These are phyloP conservation scores for Hapalemur alaotrensis DNA, from an alignment of 2,797 vertebrate species.

Conservation along the genomic window DNA sequence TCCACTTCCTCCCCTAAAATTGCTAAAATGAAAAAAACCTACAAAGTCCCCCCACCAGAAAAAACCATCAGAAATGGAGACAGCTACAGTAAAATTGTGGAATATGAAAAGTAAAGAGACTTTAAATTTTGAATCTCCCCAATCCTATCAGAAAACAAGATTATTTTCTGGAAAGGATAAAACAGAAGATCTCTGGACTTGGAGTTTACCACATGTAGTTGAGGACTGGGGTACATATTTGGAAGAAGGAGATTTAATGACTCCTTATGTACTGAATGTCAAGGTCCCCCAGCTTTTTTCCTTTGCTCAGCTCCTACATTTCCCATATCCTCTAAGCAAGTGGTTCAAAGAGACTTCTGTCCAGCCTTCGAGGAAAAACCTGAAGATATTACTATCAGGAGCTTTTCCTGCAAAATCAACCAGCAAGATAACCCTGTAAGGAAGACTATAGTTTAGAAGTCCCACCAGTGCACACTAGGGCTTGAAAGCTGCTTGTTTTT, in stretches of 20 bases:
- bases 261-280: not conserved
- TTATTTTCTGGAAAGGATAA: conserved; percentile 22
- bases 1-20: not conserved
- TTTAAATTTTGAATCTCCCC: not conserved
- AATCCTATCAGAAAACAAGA: not conserved
- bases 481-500: not conserved
- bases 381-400: not conserved
- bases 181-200: conserved; percentile 2
- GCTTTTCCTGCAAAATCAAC: not conserved
- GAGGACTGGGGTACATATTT: not conserved
- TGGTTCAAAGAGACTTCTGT: conserved; percentile 15
- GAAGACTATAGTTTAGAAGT: not conserved
- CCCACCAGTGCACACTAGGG: not conserved
- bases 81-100: not conserved
- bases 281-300: not conserved
- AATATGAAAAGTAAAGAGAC: not conserved
- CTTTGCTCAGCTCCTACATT: not conserved
- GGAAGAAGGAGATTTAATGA: not conserved
- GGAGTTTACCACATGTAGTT: not conserved
- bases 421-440: not conserved
- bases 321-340: not conserved
- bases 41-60: not conserved
- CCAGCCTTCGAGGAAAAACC: not conserved
- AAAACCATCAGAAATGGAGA: not conserved
- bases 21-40: not conserved